Evolutionary conservation across 2,113 vertebrate species (phyloP).

Genomic region (Coryphaenoides rupestris): DNA sequence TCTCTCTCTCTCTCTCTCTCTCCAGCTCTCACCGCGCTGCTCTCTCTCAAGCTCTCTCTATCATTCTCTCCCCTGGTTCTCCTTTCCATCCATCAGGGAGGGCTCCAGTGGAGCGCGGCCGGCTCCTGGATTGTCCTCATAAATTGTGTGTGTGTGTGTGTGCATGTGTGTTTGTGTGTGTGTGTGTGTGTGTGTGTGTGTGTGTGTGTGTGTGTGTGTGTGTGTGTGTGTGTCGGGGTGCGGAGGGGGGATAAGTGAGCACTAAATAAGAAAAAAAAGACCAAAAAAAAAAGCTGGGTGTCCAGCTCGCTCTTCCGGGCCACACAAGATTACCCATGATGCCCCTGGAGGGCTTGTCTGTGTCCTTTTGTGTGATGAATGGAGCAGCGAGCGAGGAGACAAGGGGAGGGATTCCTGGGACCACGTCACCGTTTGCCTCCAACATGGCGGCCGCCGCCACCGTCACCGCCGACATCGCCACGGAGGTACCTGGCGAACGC

Average conservation of each 20-base stretch:
- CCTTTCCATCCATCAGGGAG: constrained; percentile 71
- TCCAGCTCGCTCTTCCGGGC: constrained; percentile 61
- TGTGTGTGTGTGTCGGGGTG: constrained; percentile 69
- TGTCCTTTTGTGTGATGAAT: constrained; percentile 67
- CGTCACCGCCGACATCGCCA: too few species aligned
- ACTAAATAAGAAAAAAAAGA: constrained; percentile 72
- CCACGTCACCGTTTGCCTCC: too few species aligned
- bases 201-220: constrained; percentile 70
- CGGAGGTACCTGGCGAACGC: not conserved
- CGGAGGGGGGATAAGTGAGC: constrained; percentile 75
- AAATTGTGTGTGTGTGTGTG: constrained; percentile 75
- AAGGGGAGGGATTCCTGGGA: constrained; percentile 37
- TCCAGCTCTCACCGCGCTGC: too few species aligned
- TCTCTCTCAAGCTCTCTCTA: constrained; percentile 10
- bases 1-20: constrained; percentile 9
- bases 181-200: constrained; percentile 71
- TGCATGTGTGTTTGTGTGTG: constrained; percentile 68
- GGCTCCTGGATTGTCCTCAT: constrained; percentile 78
- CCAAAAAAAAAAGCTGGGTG: constrained; percentile 45
- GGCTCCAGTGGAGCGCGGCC: constrained; percentile 67
- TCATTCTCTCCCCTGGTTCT: constrained; percentile 31
- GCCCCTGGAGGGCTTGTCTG: constrained; percentile 57
- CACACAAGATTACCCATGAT: constrained; percentile 75
- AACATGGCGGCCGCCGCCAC: too few species aligned
- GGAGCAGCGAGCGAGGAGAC: constrained; percentile 30